Percentiles rank a stretch among this genome's conserved stretches.
phyloP scores from a whole-genome alignment of 2,888 invertebrate genomes.

The Tyria jacobaeae region DNA sequence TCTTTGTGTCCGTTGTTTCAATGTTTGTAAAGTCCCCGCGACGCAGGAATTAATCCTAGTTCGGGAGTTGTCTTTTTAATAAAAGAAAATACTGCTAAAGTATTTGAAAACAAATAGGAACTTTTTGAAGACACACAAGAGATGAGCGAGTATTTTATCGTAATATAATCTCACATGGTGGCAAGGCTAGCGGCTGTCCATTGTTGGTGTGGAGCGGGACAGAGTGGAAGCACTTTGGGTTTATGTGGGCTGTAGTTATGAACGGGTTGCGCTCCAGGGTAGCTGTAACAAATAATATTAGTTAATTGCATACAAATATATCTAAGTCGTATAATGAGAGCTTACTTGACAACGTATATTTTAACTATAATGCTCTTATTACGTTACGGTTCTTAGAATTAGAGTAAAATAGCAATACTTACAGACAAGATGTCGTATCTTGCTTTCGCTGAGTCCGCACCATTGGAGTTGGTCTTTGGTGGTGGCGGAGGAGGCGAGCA shows the following conservation, averaged over 20 bases:
- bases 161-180: conserved; percentile 64
- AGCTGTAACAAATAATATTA: conserved; percentile 75
- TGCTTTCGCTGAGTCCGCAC: conserved; percentile 98
- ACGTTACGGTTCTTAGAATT: too few relatives aligned
- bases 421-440: conserved; percentile 96
- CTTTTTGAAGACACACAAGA: neutral
- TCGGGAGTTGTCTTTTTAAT: neutral
- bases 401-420: conserved; percentile 40
- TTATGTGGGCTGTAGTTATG: conserved; percentile 97
- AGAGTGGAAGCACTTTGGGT: conserved; percentile 93
- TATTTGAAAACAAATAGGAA: neutral
- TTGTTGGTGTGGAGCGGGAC: conserved; percentile 78
- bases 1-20: too few relatives aligned
- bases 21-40: too few relatives aligned
- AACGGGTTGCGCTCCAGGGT: conserved; percentile 96
- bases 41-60: neutral
- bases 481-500: conserved; percentile 93
- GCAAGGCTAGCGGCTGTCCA: conserved; percentile 79
- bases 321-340: too few relatives aligned
- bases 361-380: too few relatives aligned
- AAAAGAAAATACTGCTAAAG: neutral
- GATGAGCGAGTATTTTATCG: neutral
- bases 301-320: too few relatives aligned
- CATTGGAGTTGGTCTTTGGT: conserved; percentile 97
- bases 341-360: too few relatives aligned